Percentiles rank a stretch among this genome's conserved stretches.
These are phyloP conservation scores for Microchirus variegatus DNA, from an alignment of 2,797 vertebrate genomes.

Conservation along the genomic window DNA sequence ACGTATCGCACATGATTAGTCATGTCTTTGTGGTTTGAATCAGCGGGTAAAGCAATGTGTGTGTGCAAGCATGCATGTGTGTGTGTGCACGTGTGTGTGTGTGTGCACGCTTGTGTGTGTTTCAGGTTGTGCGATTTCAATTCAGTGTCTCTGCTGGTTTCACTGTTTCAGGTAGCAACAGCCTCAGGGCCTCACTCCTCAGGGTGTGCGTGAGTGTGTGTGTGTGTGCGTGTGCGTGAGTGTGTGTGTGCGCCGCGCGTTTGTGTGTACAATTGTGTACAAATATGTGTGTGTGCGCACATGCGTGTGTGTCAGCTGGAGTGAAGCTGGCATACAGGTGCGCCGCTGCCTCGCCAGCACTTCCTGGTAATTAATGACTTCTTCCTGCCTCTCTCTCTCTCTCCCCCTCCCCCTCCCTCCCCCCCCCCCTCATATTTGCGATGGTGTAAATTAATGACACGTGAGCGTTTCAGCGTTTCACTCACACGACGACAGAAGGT, in stretches of 20 bases:
- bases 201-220: slow-evolving; percentile 29
- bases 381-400: slow-evolving; percentile 54
- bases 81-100: too few species aligned
- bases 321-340: slow-evolving; percentile 74
- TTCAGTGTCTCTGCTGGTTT: slow-evolving; percentile 40
- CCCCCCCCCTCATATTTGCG: slow-evolving; percentile 30
- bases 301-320: slow-evolving; percentile 67
- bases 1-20: too few species aligned
- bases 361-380: slow-evolving; percentile 77
- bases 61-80: too few species aligned
- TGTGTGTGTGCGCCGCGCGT: slow-evolving; percentile 29
- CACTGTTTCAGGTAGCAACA: slow-evolving; percentile 23
- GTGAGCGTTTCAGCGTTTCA: slow-evolving; percentile 39
- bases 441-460: slow-evolving; percentile 62
- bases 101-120: not conserved
- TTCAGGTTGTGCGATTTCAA: not conserved
- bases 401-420: not conserved
- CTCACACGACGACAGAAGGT: too few species aligned
- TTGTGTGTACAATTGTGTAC: slow-evolving; percentile 58
- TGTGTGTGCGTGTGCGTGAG: slow-evolving; percentile 13
- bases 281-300: slow-evolving; percentile 34
- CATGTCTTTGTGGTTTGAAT: too few species aligned
- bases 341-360: slow-evolving; percentile 69
- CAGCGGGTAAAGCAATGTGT: too few species aligned
- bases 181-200: slow-evolving; percentile 54